A percentile compares a stretch with the other conserved stretches of the same genome.
Evolutionary conservation across 1,140 invertebrate genomes (phyloP).

Genomic region (Notospermus geniculatus): DNA sequence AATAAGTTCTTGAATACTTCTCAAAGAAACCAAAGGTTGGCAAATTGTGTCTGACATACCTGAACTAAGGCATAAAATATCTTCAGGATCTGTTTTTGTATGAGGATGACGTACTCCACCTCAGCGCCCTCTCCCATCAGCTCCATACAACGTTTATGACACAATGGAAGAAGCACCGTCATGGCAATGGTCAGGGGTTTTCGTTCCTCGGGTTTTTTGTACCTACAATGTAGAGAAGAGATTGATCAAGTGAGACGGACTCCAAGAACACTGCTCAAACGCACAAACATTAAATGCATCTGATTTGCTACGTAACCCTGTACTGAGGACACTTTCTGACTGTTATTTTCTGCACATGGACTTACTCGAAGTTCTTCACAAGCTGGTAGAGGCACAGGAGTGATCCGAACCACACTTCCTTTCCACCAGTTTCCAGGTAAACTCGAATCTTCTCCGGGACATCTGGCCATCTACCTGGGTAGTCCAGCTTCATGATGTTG

Average conservation of each 20-base stretch:
- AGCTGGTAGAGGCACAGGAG: constrained; percentile 89
- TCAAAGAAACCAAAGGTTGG: too few relatives aligned
- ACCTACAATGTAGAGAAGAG: too few relatives aligned
- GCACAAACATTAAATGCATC: not conserved
- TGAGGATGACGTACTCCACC: constrained; percentile 74
- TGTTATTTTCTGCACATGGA: too few relatives aligned
- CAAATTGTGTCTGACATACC: too few relatives aligned
- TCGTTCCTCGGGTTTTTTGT: constrained; percentile 85
- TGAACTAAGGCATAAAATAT: constrained; percentile 93
- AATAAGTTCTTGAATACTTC: too few relatives aligned
- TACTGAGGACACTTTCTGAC: too few relatives aligned
- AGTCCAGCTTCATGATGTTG: constrained; percentile 93
- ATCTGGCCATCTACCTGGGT: constrained; percentile 91
- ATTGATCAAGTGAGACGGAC: too few relatives aligned
- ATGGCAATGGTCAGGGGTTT: constrained; percentile 90
- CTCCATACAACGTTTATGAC: constrained; percentile 80
- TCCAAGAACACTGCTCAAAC: not conserved
- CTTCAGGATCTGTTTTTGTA: constrained; percentile 97
- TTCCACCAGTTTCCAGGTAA: constrained; percentile 80
- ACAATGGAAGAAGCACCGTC: constrained; percentile 86
- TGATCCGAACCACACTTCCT: constrained; percentile 82
- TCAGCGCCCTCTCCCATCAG: constrained; percentile 76
- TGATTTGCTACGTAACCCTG: not conserved
- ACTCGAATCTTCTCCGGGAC: constrained; percentile 90
- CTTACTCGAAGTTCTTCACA: constrained; percentile 92